A percentile compares a stretch with the other conserved stretches of the same genome.
These are phyloP conservation scores for Lepilemur ruficaudatus DNA, from an alignment of 2,797 vertebrate genomes.

Conservation along the genomic window DNA sequence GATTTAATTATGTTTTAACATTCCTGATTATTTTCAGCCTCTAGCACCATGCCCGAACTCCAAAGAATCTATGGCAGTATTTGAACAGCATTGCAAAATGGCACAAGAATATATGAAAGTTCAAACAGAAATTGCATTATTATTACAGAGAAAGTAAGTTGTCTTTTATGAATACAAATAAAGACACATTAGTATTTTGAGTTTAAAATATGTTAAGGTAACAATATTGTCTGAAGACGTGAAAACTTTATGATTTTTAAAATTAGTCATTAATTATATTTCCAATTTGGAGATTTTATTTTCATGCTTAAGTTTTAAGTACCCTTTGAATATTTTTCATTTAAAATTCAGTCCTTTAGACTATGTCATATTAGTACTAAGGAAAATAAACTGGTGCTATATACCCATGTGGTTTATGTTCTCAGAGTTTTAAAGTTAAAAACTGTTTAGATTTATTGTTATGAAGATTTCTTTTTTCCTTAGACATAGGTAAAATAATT, in stretches of 20 bases:
- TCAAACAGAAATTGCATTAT: constrained; percentile 98
- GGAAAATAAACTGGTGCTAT: not conserved
- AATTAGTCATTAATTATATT: constrained; percentile 28
- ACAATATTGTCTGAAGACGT: not conserved
- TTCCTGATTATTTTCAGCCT: constrained; percentile 90
- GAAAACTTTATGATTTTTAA: constrained; percentile 26
- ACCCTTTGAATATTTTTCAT: not conserved
- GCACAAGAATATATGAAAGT: constrained; percentile 99
- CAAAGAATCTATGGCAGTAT: constrained; percentile 99
- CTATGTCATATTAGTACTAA: not conserved
- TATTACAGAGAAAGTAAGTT: constrained; percentile 98
- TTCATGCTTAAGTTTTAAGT: not conserved
- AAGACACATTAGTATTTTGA: constrained; percentile 5
- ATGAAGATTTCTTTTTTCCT: not conserved
- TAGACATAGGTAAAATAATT: constrained; percentile 1
- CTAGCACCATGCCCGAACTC: constrained; percentile 99
- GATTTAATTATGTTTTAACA: constrained; percentile 82
- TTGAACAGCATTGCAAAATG: constrained; percentile 99
- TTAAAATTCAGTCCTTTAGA: not conserved
- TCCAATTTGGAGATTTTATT: constrained; percentile 9
- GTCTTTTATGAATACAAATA: not conserved
- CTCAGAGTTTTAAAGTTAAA: constrained; percentile 46
- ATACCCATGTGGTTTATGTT: not conserved
- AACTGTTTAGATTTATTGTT: not conserved
- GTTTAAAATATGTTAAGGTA: not conserved